phyloP scores from a whole-genome alignment of 2,888 invertebrate genomes.

The Matsumyia berberina region DNA sequence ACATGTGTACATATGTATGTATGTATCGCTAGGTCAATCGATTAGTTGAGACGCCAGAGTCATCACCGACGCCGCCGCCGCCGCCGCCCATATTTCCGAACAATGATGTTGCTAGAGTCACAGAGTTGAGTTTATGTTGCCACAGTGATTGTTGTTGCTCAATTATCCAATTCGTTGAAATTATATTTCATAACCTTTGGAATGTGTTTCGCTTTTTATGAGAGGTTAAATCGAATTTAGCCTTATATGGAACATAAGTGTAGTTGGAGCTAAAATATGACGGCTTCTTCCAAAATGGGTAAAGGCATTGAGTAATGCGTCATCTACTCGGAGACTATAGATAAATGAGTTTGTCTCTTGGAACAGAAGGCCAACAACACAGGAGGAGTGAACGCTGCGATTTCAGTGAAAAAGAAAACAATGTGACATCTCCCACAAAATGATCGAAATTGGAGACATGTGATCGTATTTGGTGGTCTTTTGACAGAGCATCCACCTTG shows the following conservation, averaged over 20 bases:
- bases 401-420: constrained; percentile 17
- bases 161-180: constrained; percentile 73
- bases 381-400: background rate
- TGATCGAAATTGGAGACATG: background rate
- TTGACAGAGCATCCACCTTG: too few relatives aligned
- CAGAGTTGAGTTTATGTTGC: constrained; percentile 59
- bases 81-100: constrained; percentile 63
- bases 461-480: too few relatives aligned
- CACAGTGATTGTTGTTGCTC: constrained; percentile 64
- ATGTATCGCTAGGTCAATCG: constrained; percentile 67
- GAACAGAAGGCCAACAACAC: background rate
- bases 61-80: constrained; percentile 3
- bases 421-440: constrained; percentile 14
- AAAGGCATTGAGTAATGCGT: constrained; percentile 43
- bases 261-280: constrained; percentile 38
- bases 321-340: background rate
- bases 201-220: constrained; percentile 53
- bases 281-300: constrained; percentile 56
- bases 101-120: constrained; percentile 58
- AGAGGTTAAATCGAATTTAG: constrained; percentile 65
- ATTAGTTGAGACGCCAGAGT: constrained; percentile 62
- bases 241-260: constrained; percentile 53
- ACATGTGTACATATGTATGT: constrained; percentile 30
- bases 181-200: constrained; percentile 66
- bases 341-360: background rate